Evolutionary conservation across 2,797 vertebrate species (phyloP).

Genomic region (Enteromius unitaeniatus): DNA sequence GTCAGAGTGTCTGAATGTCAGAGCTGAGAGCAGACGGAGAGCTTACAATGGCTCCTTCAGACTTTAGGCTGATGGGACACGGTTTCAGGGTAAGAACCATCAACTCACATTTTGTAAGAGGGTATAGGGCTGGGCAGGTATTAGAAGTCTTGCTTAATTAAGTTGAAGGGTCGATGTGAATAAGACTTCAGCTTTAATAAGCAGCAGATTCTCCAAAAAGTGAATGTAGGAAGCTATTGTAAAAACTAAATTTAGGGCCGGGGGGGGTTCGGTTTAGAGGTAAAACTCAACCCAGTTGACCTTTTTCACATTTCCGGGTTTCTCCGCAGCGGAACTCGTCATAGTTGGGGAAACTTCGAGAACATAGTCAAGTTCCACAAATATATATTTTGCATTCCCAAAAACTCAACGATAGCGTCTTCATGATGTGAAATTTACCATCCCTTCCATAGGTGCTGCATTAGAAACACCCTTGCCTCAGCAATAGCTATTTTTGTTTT

Average conservation of each 20-base stretch:
- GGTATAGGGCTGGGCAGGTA: background rate
- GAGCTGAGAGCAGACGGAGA: constrained; percentile 40
- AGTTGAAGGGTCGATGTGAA: background rate
- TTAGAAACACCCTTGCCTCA: too few relatives aligned
- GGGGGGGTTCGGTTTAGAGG: background rate
- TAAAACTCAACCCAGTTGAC: background rate
- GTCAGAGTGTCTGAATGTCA: constrained; percentile 39
- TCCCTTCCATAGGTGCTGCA: too few relatives aligned
- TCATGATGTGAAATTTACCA: too few relatives aligned
- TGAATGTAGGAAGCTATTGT: background rate
- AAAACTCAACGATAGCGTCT: too few relatives aligned
- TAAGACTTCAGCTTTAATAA: background rate
- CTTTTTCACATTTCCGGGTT: too few relatives aligned
- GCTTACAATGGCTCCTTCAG: constrained; percentile 44
- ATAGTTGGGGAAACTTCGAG: too few relatives aligned
- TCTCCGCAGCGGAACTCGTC: too few relatives aligned
- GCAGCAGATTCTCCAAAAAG: background rate
- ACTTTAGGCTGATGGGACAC: constrained; percentile 47
- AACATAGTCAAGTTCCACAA: too few relatives aligned
- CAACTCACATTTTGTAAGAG: constrained; percentile 24
- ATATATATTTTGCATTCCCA: too few relatives aligned
- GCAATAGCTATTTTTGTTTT: too few relatives aligned
- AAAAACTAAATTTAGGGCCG: background rate
- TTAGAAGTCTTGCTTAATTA: constrained; percentile 10
- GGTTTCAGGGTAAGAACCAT: constrained; percentile 53